These are phyloP conservation scores for Odontamblyopus lacepedii DNA, from an alignment of 2,797 vertebrate species.

Conservation along the genomic window DNA sequence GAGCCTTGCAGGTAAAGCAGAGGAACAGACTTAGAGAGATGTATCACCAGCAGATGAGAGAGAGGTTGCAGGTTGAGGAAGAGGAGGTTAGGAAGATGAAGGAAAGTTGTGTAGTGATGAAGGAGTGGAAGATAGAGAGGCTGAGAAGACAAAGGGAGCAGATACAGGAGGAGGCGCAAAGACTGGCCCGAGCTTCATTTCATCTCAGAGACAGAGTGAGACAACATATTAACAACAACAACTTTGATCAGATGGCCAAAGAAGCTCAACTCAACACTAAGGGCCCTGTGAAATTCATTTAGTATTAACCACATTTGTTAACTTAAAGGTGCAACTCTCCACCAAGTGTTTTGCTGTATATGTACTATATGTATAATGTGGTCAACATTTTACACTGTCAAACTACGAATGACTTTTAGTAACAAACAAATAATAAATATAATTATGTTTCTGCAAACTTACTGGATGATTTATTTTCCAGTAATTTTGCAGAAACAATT, in stretches of 20 bases:
- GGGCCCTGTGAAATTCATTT: conserved; percentile 58
- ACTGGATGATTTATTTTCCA: too few species aligned
- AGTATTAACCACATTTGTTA: background rate
- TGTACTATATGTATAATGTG: too few species aligned
- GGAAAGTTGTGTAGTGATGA: conserved; percentile 58
- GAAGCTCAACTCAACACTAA: conserved; percentile 71
- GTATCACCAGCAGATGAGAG: conserved; percentile 64
- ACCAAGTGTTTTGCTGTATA: too few species aligned
- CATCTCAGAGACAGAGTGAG: conserved; percentile 73
- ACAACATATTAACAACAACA: conserved; percentile 56
- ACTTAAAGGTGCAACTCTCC: background rate
- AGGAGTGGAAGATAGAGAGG: conserved; percentile 72
- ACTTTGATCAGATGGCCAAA: conserved; percentile 70
- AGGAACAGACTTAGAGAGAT: conserved; percentile 59
- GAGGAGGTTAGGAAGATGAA: conserved; percentile 55
- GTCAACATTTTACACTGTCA: too few species aligned
- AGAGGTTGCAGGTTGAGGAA: conserved; percentile 72
- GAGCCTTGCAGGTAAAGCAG: conserved; percentile 38
- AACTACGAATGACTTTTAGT: too few species aligned
- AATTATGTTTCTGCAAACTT: too few species aligned
- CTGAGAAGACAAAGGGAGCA: conserved; percentile 66
- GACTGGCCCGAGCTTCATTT: conserved; percentile 69
- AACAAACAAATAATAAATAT: too few species aligned
- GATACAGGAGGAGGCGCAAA: conserved; percentile 68
- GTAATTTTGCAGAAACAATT: too few species aligned